Evolutionary conservation across 2,888 invertebrate species (phyloP), one percentile per base, ranked within the genome.

Genomic region (Rhamnusium bicolor): DNA sequence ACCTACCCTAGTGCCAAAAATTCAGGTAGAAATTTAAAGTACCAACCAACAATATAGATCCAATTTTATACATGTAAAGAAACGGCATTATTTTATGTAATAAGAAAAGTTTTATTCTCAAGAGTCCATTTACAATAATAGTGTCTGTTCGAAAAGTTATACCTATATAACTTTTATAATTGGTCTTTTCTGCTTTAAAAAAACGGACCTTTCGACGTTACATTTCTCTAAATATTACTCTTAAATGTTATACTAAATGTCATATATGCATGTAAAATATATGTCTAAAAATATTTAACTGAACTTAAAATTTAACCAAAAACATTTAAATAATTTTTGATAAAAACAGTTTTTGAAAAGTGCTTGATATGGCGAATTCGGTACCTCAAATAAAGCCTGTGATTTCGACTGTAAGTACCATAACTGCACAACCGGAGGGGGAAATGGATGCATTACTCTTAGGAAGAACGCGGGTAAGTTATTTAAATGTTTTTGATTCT

Each of bases 391-490:
- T 89, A 77, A 91, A 91, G 74, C 90, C 91, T 77, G 91, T 91
- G 86, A 91, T 92, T 86, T 90, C 92, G 63, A 90, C 92, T 49
- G 90, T 92, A 46, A 87, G 87, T 82, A 82, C 85, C 72, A 84
- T 85, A 70, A 85, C 86, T 74, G 85, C 87, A 40, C 84, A 86
- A 84, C 91, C 92, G 7, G 94, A 94, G 87, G 93, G 94, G 80
- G 94, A 94, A 90, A 94, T 94, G 94, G 94, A 94, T 85, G 94
- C 94, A 58, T 88, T 94, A 81, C 91, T 94, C 78, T 90, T 94
- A 69, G 94, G 94, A 79, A 90, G 94, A 85, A 94, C 94, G 63
- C 92, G 93, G 93, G 94, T 94, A 90, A 94, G 94, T 91, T 14
- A 58, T 29, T 32, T 14, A 12, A 58, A 32, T 32, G n/a, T 27